Percentiles rank a stretch among this genome's conserved stretches.
phyloP scores from a whole-genome alignment of 2,888 invertebrate genomes.

The Agelastica alni region DNA sequence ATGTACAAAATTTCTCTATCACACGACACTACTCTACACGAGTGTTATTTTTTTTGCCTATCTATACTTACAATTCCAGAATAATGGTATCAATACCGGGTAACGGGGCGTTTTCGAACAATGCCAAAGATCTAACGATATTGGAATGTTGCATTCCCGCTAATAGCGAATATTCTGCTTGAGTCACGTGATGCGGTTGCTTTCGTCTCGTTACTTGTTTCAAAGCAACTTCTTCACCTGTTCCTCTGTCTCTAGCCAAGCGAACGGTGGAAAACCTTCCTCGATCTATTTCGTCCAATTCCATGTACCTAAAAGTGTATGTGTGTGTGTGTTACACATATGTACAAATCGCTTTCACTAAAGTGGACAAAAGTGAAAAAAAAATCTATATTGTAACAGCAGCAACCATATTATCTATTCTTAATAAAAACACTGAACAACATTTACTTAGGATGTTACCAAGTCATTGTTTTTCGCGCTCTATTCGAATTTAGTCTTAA shows the following conservation, averaged over 20 bases:
- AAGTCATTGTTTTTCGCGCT: no score
- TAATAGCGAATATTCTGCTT: constrained; percentile 72
- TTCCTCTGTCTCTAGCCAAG: constrained; percentile 74
- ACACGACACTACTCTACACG: no score
- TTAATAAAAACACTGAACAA: no score
- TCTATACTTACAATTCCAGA: constrained; percentile 68
- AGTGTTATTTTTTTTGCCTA: no score
- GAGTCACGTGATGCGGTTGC: constrained; percentile 68
- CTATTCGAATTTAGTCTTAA: no score
- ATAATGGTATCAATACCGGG: constrained; percentile 75
- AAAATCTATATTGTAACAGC: not conserved
- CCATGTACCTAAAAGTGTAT: constrained; percentile 58
- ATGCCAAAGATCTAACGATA: constrained; percentile 73
- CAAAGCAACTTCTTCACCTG: constrained; percentile 75
- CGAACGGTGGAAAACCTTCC: constrained; percentile 76
- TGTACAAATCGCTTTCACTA: no score
- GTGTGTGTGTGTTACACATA: no score
- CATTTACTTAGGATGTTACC: no score
- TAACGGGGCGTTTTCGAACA: constrained; percentile 75
- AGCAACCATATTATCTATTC: no score
- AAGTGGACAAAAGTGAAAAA: no score
- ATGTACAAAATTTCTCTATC: no score
- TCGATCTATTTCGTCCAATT: constrained; percentile 70
- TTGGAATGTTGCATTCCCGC: constrained; percentile 72
- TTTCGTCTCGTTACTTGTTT: constrained; percentile 70